Conservation (phyloP, 2,113 vertebrate genomes). For the Cricetomys ansorgei region DNA sequence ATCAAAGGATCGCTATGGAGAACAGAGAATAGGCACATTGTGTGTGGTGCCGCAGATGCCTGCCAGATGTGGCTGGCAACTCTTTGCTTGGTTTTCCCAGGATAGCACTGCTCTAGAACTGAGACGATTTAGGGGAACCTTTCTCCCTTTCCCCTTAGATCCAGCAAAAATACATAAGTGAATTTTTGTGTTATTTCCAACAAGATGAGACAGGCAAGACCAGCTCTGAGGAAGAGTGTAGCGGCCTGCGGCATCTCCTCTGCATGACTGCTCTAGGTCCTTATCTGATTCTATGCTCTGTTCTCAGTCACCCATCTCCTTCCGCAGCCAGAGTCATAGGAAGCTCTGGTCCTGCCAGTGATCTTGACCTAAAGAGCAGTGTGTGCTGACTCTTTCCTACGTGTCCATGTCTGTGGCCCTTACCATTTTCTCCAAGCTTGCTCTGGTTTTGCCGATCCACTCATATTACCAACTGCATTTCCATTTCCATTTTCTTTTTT, state of each 20-base stretch:
- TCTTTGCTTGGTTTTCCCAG: not conserved
- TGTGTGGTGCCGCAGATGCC: conserved; percentile 8
- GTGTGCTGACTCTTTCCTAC: no score
- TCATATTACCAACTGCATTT: not conserved
- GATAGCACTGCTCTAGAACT: conserved; percentile 18
- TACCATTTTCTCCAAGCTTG: not conserved
- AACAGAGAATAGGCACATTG: not conserved
- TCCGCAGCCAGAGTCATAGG: not conserved
- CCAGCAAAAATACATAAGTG: conserved; percentile 19
- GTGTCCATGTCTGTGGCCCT: not conserved
- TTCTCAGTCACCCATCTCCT: not conserved
- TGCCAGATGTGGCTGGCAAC: not conserved
- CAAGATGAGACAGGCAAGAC: not conserved
- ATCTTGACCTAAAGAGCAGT: not conserved
- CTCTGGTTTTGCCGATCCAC: not conserved
- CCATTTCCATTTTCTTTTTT: not conserved
- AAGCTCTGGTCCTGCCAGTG: not conserved
- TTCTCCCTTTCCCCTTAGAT: not conserved
- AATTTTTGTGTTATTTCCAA: not conserved
- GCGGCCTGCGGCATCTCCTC: not conserved
- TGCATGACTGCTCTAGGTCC: fast-evolving
- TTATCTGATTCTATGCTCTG: not conserved
- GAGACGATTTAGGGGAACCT: not conserved
- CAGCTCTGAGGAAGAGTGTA: not conserved
- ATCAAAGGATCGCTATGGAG: conserved; percentile 11